Base-by-base conservation (phyloP, 1,140 invertebrate species). In the Drosophila sproati region DNA sequence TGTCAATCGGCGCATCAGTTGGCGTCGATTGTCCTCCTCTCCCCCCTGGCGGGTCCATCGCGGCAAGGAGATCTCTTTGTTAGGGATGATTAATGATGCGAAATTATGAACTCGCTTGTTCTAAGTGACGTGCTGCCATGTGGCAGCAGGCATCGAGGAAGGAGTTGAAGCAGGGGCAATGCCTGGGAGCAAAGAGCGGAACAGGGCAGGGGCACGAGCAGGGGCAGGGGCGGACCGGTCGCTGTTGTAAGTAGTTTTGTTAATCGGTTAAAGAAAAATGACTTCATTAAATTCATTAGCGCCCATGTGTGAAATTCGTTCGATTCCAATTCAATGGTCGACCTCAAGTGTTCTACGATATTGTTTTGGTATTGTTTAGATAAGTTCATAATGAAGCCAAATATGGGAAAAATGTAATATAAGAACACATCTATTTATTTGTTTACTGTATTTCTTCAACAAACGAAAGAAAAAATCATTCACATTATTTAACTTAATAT, bases 231-330 rank as follows among this genome's bases (percentile, higher is more conserved):
- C 62, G 28, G 39, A n/a, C 6, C 37, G 12, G 34, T 54, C 29
- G 54, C 61, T 60, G 57, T 77, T 80, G 79, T 85, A 85, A 81
- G 82, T 78, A 88, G 82, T 91, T 91, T 91, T 91, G 89, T 91
- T 91, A 91, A 91, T 89, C 86, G 80, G 85, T 89, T 88, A 47
- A 88, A 91, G 89, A 91, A 88, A 87, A 91, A 91, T 91, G 90
- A 91, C 89, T 91, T 91, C 86, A 91, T 91, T 91, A 91, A 91
- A 91, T 82, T 91, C 89, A 91, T 91, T 91, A 91, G 90, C 89
- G 90, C 89, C 90, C 90, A 90, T 91, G 90, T 91, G 90, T 91
- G 90, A 91, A 91, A 91, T 83, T 55, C 85, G 86, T 80, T 91
- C 90, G 73, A 83, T 91, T 90, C 52, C 10, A 51, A 48, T 50